phyloP scores from a whole-genome alignment of 2,797 vertebrate genomes.

The Anguilla marmorata region DNA sequence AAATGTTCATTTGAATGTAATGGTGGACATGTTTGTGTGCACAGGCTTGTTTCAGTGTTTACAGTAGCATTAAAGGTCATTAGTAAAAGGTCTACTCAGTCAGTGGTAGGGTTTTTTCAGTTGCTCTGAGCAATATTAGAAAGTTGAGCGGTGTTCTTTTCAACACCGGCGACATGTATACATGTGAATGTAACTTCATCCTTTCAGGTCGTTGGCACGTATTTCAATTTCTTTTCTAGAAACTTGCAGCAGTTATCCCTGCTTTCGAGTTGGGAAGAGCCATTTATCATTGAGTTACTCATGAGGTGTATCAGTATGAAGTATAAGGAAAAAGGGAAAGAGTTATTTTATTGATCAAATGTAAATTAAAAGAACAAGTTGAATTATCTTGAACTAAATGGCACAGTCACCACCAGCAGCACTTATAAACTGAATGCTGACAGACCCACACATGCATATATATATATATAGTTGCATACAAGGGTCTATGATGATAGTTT shows the following conservation, averaged over 20 bases:
- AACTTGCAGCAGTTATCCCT: not conserved
- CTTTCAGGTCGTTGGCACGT: not conserved
- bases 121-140: not conserved
- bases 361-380: not conserved
- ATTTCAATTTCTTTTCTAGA: not conserved
- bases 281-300: not conserved
- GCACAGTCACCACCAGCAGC: not conserved
- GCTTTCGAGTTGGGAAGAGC: not conserved
- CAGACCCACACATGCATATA: not conserved
- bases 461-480: not conserved
- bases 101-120: not conserved
- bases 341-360: not conserved
- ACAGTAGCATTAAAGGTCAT: not conserved
- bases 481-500: not conserved
- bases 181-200: not conserved
- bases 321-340: not conserved
- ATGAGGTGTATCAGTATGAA: not conserved
- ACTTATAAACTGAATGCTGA: not conserved
- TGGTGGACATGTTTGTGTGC: not conserved
- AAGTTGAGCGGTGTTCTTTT: not conserved
- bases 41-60: not conserved
- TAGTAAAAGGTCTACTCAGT: not conserved
- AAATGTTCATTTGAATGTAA: not conserved
- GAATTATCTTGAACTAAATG: not conserved
- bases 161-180: not conserved